Base-by-base conservation (phyloP, 2,113 vertebrate species). In the Corvus hawaiiensis region DNA sequence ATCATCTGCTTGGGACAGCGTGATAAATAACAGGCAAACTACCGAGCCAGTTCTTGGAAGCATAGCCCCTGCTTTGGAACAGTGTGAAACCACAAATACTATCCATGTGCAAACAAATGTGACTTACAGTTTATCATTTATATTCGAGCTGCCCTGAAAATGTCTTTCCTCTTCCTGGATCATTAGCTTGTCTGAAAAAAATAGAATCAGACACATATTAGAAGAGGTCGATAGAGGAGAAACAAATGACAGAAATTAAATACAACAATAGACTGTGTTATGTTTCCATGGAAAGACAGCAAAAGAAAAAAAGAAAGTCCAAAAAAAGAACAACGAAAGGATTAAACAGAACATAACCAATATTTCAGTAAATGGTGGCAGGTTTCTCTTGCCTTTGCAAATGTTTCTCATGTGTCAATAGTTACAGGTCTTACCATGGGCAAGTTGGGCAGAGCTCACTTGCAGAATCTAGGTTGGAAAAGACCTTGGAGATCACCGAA, bases 231-330 rank as follows among this genome's bases (percentile, higher is more conserved):
- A 87, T 94, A 93, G 79, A 90, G 94, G 86, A 92, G 89, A 96
- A 94, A 75, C 87, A 91, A 96, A 94, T 52, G 84, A 89, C 52
- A 94, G 89, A 96, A 96, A 94, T 78, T 96, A 96, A 96, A 95
- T 94, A 94, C 93, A 96, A 93, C 93, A 96, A 95, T 96, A 84
- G 73, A 11, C 76, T 82, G 20, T 95, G 93, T 97, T 96, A 76
- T 95, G 94, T 96, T 96, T 93, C 96, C 92, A 96, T 95, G 95
- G 92, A 92, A 96, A 95, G 73, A 39, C 73, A 93, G 93, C 62
- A 87, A 78, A 96, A 44, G 48, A 48, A 88, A 84, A 67, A 95
- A 95, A 92, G 54, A 83, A 93, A 74, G 59, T 22, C 33, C 21
- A 85, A 76, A 84, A 87, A 78, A 93, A 89, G 69, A 94, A 93